Percentiles rank a stretch among this genome's conserved stretches.
These are phyloP conservation scores for Burhinus oedicnemus DNA, from an alignment of 2,113 vertebrate genomes.

Conservation along the genomic window DNA sequence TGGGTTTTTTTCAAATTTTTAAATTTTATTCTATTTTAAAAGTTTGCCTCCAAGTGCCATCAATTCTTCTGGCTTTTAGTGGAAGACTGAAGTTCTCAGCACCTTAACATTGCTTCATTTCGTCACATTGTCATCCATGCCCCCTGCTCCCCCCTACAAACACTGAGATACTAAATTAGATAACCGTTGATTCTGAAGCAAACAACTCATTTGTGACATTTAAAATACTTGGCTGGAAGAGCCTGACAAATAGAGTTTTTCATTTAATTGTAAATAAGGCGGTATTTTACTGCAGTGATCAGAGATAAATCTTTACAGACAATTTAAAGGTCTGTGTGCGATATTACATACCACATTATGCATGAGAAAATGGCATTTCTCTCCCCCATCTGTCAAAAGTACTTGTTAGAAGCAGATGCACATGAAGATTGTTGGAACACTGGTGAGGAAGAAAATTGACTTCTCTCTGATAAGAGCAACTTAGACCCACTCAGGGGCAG, in stretches of 20 bases:
- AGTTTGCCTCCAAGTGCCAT: neutral
- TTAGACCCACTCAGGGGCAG: neutral
- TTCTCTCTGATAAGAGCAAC: neutral
- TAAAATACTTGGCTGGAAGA: conserved; percentile 34
- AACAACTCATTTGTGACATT: conserved; percentile 25
- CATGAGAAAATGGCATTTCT: conserved; percentile 8
- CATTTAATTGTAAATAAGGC: conserved; percentile 71
- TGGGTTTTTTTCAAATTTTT: neutral
- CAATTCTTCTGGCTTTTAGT: neutral
- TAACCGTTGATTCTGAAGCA: neutral
- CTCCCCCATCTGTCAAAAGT: neutral
- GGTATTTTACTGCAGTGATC: conserved; percentile 45
- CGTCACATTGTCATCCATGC: neutral
- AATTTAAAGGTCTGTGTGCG: conserved; percentile 12
- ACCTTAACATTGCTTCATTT: neutral
- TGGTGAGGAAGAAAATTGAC: neutral
- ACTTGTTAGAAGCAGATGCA: neutral
- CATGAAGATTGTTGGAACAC: neutral
- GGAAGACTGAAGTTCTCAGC: neutral
- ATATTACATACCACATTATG: neutral
- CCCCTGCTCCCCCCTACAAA: neutral
- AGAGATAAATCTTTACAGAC: conserved; percentile 43
- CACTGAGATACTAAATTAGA: neutral
- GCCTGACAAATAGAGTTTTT: conserved; percentile 26
- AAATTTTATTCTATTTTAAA: neutral